phyloP scores from a whole-genome alignment of 1,140 invertebrate species.

The Prorops nasuta region DNA sequence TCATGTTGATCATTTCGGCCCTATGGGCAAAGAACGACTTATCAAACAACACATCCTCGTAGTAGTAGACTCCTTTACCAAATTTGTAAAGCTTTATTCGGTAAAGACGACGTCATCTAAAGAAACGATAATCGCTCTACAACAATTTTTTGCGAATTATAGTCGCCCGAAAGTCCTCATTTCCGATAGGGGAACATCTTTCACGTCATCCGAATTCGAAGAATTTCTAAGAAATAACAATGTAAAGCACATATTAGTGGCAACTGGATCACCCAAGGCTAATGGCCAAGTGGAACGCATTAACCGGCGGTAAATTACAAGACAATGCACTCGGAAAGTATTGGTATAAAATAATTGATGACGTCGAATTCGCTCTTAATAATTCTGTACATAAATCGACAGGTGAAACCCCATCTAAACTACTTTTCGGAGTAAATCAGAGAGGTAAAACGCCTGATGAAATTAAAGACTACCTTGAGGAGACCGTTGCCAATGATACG shows the following conservation, averaged over 20 bases:
- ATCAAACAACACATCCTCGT: background rate
- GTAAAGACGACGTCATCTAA: background rate
- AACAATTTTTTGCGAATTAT: background rate
- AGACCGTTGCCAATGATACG: background rate
- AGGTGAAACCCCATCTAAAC: constrained; percentile 18
- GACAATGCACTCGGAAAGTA: constrained; percentile 9
- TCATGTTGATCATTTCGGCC: background rate
- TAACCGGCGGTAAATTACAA: constrained; percentile 23
- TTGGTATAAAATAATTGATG: constrained; percentile 24
- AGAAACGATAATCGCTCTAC: background rate
- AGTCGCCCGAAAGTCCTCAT: background rate
- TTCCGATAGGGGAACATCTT: background rate
- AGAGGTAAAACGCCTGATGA: constrained; percentile 18
- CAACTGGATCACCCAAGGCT: constrained; percentile 23
- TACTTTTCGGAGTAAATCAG: constrained; percentile 29
- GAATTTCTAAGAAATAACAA: constrained; percentile 5
- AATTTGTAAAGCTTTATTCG: too few relatives aligned
- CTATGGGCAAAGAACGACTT: background rate
- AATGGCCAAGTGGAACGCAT: constrained; percentile 17
- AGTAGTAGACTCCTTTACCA: background rate
- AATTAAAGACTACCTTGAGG: constrained; percentile 11
- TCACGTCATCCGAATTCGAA: background rate
- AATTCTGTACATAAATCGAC: constrained; percentile 24
- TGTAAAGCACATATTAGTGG: constrained; percentile 15
- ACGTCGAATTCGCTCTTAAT: constrained; percentile 30